Base-by-base conservation (phyloP, 2,888 invertebrate genomes). In the Amaurobius ferox region DNA sequence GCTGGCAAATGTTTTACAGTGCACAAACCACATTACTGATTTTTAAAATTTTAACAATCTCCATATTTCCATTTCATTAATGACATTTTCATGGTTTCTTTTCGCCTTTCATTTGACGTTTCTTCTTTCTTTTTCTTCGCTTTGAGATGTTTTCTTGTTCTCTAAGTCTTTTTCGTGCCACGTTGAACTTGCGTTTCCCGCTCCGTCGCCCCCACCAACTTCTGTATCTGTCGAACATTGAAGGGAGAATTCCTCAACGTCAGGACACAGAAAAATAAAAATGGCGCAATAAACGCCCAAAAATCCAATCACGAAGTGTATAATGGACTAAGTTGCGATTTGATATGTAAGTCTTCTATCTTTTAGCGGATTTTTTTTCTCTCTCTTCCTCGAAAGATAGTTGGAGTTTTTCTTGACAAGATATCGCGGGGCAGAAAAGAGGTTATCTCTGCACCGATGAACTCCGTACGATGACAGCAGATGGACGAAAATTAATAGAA, bases 221-320 rank as follows among this genome's bases (percentile, higher is more conserved):
- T 66, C 71, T 48, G 73, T 67, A 73, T 76, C 80, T 81, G 80
- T 80, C 67, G 66, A 39, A 81, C 76, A 81, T 71, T 55, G n/a
- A 62, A 48, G 67, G 39, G 67, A 72, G 64, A 81, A 79, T 72
- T 79, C 66, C 62, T 79, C 79, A 79, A 79, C 79, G 79, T 79
- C 79, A 79, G 26, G 30, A 67, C 32, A 35, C 26, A 55, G 23
- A 70, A 67, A 67, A 32, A 67, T 6, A 70, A 28, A 11, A 61
- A 5, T 30, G 35, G 35, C 5, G 35, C 55, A 44, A 55, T 55
- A 55, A 55, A 55, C 55, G 55, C 55, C 55, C 55, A 23, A 55
- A 55, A 55, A 55, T 74, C 80, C 80, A 80, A 80, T 80, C 80
- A 80, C 74, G 68, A 67, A 80, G 80, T 80, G 61, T 80, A 80